phyloP scores from a whole-genome alignment of 2,888 invertebrate species.

The Pseudanteris insignis region DNA sequence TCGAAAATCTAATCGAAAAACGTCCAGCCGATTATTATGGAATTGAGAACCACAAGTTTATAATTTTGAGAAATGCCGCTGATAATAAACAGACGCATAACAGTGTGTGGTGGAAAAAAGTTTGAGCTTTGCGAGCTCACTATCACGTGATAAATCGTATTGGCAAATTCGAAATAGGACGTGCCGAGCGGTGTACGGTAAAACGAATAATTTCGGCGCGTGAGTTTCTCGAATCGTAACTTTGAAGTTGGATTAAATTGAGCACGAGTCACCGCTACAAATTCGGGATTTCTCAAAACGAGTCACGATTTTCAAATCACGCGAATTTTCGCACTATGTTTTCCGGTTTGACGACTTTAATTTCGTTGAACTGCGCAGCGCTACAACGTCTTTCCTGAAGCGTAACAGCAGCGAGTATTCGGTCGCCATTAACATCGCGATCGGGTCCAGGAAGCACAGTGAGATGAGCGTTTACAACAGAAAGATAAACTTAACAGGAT shows the following conservation, averaged over 20 bases:
- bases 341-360: too few species aligned
- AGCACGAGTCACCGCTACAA: neutral
- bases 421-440: slow-evolving; percentile 13
- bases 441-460: slow-evolving; percentile 13
- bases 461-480: slow-evolving; percentile 13
- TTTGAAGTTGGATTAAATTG: neutral
- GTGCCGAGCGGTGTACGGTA: too few species aligned
- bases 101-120: slow-evolving; percentile 7
- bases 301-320: too few species aligned
- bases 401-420: slow-evolving; percentile 13
- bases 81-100: slow-evolving; percentile 19
- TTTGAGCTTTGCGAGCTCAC: too few species aligned
- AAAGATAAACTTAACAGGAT: slow-evolving; percentile 22
- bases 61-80: slow-evolving; percentile 41
- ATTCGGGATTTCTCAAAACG: neutral
- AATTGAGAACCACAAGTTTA: slow-evolving; percentile 25
- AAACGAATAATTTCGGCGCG: neutral
- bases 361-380: too few species aligned
- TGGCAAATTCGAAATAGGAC: too few species aligned
- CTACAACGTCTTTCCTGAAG: slow-evolving; percentile 16
- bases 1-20: slow-evolving; percentile 5
- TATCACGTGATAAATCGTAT: too few species aligned
- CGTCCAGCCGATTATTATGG: slow-evolving; percentile 8
- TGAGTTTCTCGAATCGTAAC: neutral
- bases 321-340: too few species aligned